phyloP scores from a whole-genome alignment of 2,113 vertebrate genomes.

The Sula dactylatra region DNA sequence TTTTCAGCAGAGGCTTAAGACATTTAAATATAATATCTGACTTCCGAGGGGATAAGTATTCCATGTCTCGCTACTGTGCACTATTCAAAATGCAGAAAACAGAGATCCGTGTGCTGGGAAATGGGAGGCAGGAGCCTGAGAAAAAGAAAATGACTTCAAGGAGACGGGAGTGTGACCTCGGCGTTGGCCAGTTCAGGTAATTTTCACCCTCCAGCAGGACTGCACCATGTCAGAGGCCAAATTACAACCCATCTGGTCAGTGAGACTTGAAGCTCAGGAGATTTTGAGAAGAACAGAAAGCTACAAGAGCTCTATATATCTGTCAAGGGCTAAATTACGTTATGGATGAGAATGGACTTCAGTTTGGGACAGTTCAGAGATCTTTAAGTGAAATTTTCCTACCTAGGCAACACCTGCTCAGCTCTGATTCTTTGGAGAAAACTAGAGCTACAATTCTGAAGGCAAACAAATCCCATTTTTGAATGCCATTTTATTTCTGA shows the following conservation, averaged over 20 bases:
- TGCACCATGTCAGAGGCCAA: conserved; percentile 61
- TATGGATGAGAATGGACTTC: conserved; percentile 61
- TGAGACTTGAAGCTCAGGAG: conserved; percentile 64
- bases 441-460: not conserved
- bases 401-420: conserved; percentile 10
- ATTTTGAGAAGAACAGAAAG: conserved; percentile 55
- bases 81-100: conserved; percentile 32
- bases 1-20: not conserved
- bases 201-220: conserved; percentile 54
- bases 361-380: conserved; percentile 66
- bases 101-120: not conserved
- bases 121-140: not conserved
- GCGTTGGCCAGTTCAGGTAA: conserved; percentile 45
- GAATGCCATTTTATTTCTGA: not conserved
- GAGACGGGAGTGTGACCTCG: not conserved
- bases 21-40: conserved; percentile 6
- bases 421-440: conserved; percentile 25
- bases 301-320: conserved; percentile 54
- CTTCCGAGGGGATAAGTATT: conserved; percentile 37
- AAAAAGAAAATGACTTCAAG: conserved; percentile 34
- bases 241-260: conserved; percentile 65
- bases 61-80: not conserved
- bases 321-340: conserved; percentile 65
- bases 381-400: conserved; percentile 63
- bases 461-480: conserved; percentile 7